Evolutionary conservation across 2,113 vertebrate species (phyloP), one percentile per base, ranked within the genome.

Genomic region (Scatophagus argus): DNA sequence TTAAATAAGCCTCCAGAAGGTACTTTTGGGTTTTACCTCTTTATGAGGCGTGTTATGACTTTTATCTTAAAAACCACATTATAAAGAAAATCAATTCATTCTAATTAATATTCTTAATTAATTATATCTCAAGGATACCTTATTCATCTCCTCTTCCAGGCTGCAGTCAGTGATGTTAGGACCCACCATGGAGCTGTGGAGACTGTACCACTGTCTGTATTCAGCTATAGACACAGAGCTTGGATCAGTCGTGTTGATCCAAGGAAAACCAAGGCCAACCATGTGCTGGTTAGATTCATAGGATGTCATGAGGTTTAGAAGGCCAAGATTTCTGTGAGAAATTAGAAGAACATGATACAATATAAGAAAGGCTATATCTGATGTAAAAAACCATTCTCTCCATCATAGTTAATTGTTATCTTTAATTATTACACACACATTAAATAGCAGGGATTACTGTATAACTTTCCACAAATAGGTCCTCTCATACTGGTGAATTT

Each of bases 81-180:
- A 21, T 11, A 34, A 56, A 46, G 16, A 65, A 23, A n/a, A 23
- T 38, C 44, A 0, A 47, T 58, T 59, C 0, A 32, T n/a, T n/a
- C n/a, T n/a, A n/a, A n/a, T n/a, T n/a, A n/a, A n/a, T n/a, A n/a
- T n/a, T n/a, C n/a, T n/a, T n/a, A n/a, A n/a, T n/a, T n/a, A 32
- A 43, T 68, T 5, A 34, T 34, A 56, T 58, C 19, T 59, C 5
- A 44, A 21, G 1, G 7, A 34, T 77, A 95, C 94, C 94, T 94
- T 93, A 47, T 92, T 95, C 95, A 95, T 95, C 84, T 95, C 95
- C 52, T 92, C 74, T 36, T 95, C 93, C 74, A 93, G 77, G 75
- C 84, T 89, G 79, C 95, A 95, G 78, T 95, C 92, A 1, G 94
- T 95, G 87, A 95, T 75, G 69, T 93, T 93, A 17, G 88, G 38